Evolutionary conservation across 2,888 invertebrate genomes (phyloP), one percentile per base, ranked within the genome.

Genomic region (Ochropleura leucogaster): DNA sequence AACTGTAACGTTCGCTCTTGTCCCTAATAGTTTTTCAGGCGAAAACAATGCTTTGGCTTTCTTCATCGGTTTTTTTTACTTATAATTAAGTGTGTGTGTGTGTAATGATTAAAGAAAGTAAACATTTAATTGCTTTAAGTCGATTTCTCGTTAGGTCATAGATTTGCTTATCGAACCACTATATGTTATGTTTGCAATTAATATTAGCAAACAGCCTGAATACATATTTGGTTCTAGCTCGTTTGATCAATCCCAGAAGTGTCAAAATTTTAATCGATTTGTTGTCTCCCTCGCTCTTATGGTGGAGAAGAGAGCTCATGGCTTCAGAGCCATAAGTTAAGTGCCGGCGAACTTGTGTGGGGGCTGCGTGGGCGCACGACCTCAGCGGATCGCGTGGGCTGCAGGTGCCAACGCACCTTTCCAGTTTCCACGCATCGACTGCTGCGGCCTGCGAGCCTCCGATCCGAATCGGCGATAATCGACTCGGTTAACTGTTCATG

Each of bases 351-450:
- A 86, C 72, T 87, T 72, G 76, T 79, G 83, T 83, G 88, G 87
- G 74, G 86, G 92, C 76, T 80, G 92, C 90, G 95, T 94, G 92
- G 94, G 95, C 89, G 93, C 87, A 83, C 92, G 95, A 93, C 94
- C 95, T 94, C 94, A 90, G 89, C 66, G 81, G 83, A 76, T 82
- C 83, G 95, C 94, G 95, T 95, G 95, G 95, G 95, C 84, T 87
- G 94, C 94, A 95, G 95, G 95, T 95, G 95, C 94, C 94, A 93
- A 95, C 94, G 94, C 93, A 93, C 95, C 94, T 94, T 92, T 93
- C 93, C 93, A 94, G 93, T 93, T 92, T 92, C 89, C 92, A 92
- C 89, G 91, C 90, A 90, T 90, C 89, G 90, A 76, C 88, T 88
- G 85, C 85, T 83, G 77, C 65, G 81, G 84, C 64, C 68, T 30